Base-by-base conservation (phyloP, 2,797 vertebrate species). In the Synanceia verrucosa region DNA sequence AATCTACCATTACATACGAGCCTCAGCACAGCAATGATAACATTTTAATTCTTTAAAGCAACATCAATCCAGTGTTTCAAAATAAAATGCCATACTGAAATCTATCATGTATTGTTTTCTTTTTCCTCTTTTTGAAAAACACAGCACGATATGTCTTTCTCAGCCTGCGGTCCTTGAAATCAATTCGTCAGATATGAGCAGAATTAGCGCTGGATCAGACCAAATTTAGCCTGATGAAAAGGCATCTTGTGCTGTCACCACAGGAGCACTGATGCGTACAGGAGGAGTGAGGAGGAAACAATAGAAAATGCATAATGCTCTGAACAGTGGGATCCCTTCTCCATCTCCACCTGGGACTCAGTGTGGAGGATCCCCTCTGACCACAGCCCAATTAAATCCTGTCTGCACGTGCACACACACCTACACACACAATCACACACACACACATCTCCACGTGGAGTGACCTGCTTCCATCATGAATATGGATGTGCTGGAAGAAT, bases 401-500 rank as follows among this genome's bases (percentile, higher is more conserved):
- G 39, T 41, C 39, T 41, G 4, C 69, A 65, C 31, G 9, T 68
- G 43, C 44, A 70, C 58, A 62, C 76, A 70, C 66, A 44, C 59
- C 34, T 69, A 70, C 63, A 56, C 55, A 70, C 31, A 39, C 24
- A 55, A 58, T 46, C 48, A 44, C 26, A 28, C 48, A 31, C 50
- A 48, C 57, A 71, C 77, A 81, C 76, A 75, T 70, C 83, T 89
- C 80, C 82, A 87, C 79, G 74, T 85, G 85, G 91, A 93, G 83
- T 93, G 94, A 94, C 93, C 93, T 48, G 85, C 90, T 90, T 89
- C 84, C 79, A 79, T 89, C 88, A 94, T 94, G 92, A 94, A 95
- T 94, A 94, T 94, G 92, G 88, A 94, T 94, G 90, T 81, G 81
- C 65, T 83, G 79, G 86, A 88, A 70, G 88, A 93, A 94, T 94